Conservation (phyloP, 2,113 vertebrate species). For the Sinocyclocheilus rhinocerous region DNA sequence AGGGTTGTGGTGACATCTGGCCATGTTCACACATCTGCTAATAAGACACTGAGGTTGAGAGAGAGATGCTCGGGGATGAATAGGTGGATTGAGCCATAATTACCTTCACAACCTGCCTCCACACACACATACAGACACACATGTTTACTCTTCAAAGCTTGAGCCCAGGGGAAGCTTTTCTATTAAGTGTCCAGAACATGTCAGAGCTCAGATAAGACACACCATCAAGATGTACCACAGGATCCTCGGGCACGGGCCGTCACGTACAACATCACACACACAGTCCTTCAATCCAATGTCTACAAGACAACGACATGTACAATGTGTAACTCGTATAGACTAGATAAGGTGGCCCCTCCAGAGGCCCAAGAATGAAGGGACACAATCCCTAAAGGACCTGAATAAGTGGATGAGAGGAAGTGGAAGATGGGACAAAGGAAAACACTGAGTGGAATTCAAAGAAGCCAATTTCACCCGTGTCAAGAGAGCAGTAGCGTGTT, state of each 20-base stretch:
- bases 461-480: conserved; percentile 34
- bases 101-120: background rate
- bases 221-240: background rate
- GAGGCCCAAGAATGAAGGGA: background rate
- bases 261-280: conserved; percentile 17
- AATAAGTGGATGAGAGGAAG: conserved; percentile 10
- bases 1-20: background rate
- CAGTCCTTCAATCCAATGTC: background rate
- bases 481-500: conserved; percentile 15
- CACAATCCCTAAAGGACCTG: background rate
- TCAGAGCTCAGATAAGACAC: conserved; percentile 36
- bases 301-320: background rate
- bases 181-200: conserved; percentile 38
- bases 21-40: conserved; percentile 15
- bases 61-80: background rate
- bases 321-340: background rate
- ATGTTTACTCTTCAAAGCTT: conserved; percentile 20
- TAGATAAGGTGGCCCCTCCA: conserved; percentile 31
- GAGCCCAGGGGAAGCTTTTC: conserved; percentile 29
- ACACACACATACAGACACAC: background rate
- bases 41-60: background rate
- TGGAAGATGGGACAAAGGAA: background rate
- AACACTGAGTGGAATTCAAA: conserved; percentile 16
- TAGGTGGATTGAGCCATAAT: background rate
- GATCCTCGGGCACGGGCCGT: background rate